Base-by-base conservation (phyloP, 2,797 vertebrate species). In the Distichodus sexfasciatus region DNA sequence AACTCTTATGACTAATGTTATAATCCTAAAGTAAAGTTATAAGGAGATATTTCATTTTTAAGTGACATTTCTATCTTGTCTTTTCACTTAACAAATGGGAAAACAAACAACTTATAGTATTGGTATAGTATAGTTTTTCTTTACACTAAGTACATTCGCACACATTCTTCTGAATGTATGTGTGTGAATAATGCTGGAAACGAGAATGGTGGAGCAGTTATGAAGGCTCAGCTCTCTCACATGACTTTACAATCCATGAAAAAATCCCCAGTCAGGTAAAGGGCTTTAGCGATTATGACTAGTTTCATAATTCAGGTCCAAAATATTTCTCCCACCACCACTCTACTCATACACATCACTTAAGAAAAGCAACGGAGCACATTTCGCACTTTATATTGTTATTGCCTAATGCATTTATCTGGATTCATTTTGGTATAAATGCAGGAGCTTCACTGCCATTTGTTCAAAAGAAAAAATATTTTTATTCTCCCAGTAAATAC, bases 211-310 rank as follows among this genome's bases (percentile, higher is more conserved):
- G 19, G 50, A 31, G 15, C 17, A 55, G 38, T 40, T 33, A 11
- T 29, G 28, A 66, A 46, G 14, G 40, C 40, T 69, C 44, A 69
- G 46, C 26, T 46, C 15, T 14, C 51, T 69, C 66, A 69, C 67
- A 69, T 69, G 67, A 61, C 17, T 40, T 40, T 23, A 59, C 44
- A 21, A 55, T 29, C 66, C 43, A 48, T 10, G 26, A 33, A 50
- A n/a, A 48, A 19, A 23, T 7, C 31, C 54, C 28, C 50, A 31
- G 28, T 53, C 50, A 53, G 50, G 50, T 33, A 26, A 31, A 28
- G 28, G 21, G n/a, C 53, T 44, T 11, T 4, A 28, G n/a, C 10
- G 23, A 59, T 17, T 6, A 28, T n/a, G 23, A 11, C 12, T 24
- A 53, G 47, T 41, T 44, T 54, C 36, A 44, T 53, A 38, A 23